Conservation (phyloP, 2,888 invertebrate species). For the Epinotia nisella region DNA sequence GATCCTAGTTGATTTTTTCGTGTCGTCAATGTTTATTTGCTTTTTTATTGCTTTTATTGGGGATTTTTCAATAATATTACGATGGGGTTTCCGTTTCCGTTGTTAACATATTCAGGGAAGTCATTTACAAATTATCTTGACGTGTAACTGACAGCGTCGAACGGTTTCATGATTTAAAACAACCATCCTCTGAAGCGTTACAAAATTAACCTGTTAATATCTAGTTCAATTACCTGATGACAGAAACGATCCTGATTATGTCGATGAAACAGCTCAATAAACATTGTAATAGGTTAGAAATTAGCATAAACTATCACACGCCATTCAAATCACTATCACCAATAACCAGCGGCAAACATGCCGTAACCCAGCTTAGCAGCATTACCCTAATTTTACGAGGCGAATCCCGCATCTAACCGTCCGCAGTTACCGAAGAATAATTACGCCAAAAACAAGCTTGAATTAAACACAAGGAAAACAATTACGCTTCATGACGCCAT, state of each 20-base stretch:
- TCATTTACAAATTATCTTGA: background rate
- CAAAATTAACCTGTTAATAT: background rate
- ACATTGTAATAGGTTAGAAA: background rate
- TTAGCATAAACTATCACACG: slow-evolving; percentile 35
- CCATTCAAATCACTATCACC: slow-evolving; percentile 28
- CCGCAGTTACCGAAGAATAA: slow-evolving; percentile 48
- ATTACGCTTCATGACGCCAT: slow-evolving; percentile 72
- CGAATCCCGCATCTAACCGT: slow-evolving; percentile 44
- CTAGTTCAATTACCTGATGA: background rate
- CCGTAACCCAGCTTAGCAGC: slow-evolving; percentile 44
- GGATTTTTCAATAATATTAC: slow-evolving; percentile 24
- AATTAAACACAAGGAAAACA: slow-evolving; percentile 58
- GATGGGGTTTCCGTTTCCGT: slow-evolving; percentile 13
- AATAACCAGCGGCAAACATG: slow-evolving; percentile 26
- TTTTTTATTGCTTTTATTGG: slow-evolving; percentile 36
- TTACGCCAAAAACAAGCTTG: slow-evolving; percentile 53
- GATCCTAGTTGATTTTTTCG: slow-evolving; percentile 48
- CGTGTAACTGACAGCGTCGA: background rate
- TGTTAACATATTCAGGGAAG: slow-evolving; percentile 1
- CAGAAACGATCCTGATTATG: background rate
- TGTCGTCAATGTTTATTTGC: slow-evolving; percentile 37
- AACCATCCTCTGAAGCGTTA: background rate
- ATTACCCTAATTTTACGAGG: slow-evolving; percentile 48
- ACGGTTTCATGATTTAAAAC: background rate
- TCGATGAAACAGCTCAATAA: slow-evolving; percentile 13